Percentiles rank a stretch among this genome's conserved stretches.
Conservation (phyloP, 2,888 invertebrate genomes). For the Mechanitis mazaeus region DNA sequence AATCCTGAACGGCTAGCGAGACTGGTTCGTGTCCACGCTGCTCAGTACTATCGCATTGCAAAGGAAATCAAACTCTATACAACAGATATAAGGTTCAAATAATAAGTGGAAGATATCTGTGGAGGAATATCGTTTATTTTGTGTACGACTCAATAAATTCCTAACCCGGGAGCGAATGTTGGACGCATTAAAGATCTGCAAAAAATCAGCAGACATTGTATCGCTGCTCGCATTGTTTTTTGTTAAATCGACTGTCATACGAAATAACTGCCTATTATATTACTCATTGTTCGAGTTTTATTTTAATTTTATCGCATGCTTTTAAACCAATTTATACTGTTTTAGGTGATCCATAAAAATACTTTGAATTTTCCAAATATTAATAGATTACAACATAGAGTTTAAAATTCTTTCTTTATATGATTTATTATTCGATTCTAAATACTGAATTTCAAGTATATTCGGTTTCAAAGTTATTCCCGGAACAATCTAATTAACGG, state of each 20-base stretch:
- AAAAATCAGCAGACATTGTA: constrained; percentile 58
- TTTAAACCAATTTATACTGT: neutral
- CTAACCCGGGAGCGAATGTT: constrained; percentile 61
- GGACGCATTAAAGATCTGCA: constrained; percentile 41
- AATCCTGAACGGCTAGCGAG: constrained; percentile 50
- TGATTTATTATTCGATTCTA: no score
- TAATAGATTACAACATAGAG: neutral
- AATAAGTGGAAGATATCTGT: constrained; percentile 3
- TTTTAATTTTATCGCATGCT: constrained; percentile 6
- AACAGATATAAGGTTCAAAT: constrained; percentile 10
- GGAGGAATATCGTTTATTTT: constrained; percentile 51
- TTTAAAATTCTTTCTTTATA: neutral
- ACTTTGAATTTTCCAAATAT: neutral
- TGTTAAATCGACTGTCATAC: constrained; percentile 45
- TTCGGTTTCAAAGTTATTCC: neutral
- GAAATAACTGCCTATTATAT: constrained; percentile 51
- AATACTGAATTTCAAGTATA: no score
- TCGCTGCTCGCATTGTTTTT: constrained; percentile 30
- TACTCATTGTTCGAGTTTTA: constrained; percentile 22
- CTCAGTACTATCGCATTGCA: constrained; percentile 6
- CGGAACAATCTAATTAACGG: constrained; percentile 42
- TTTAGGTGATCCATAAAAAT: constrained; percentile 4
- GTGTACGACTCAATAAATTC: constrained; percentile 70
- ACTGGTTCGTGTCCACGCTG: constrained; percentile 46
- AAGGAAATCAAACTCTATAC: constrained; percentile 4